A percentile compares a stretch with the other conserved stretches of the same genome.
phyloP scores from a whole-genome alignment of 2,888 invertebrate species.

The Parnassius orleans region DNA sequence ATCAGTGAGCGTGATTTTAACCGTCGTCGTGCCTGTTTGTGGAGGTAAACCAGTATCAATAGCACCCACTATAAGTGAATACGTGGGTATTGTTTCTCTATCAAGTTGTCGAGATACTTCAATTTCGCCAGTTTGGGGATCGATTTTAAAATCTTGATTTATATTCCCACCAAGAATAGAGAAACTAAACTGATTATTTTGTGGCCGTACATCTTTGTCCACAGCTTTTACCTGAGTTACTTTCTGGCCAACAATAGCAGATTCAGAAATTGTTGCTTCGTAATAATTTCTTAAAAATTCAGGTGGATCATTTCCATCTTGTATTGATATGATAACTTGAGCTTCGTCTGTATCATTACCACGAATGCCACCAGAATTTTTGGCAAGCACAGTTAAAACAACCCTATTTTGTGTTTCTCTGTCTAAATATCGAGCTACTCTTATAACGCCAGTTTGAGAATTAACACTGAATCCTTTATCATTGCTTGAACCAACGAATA shows the following conservation, averaged over 20 bases:
- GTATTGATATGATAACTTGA: constrained; percentile 94
- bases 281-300: constrained; percentile 91
- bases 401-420: constrained; percentile 94
- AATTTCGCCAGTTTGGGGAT: constrained; percentile 91
- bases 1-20: constrained; percentile 90
- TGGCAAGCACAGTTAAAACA: constrained; percentile 94
- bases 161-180: constrained; percentile 92
- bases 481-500: constrained; percentile 96
- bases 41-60: constrained; percentile 94
- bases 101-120: constrained; percentile 89
- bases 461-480: constrained; percentile 94
- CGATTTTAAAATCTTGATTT: constrained; percentile 92
- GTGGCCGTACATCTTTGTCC: constrained; percentile 94
- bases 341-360: constrained; percentile 98
- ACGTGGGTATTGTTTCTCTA: constrained; percentile 88
- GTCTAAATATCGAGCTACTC: constrained; percentile 90
- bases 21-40: constrained; percentile 93
- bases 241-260: constrained; percentile 86
- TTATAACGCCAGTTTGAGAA: constrained; percentile 90
- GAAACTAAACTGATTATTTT: constrained; percentile 95
- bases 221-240: constrained; percentile 90
- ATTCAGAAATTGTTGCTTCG: constrained; percentile 90
- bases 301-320: constrained; percentile 98
- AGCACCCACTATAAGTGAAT: constrained; percentile 90
- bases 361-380: constrained; percentile 95